Percentiles rank a stretch among this genome's conserved stretches.
Conservation (phyloP, 2,113 vertebrate species). For the Corapipo altera region DNA sequence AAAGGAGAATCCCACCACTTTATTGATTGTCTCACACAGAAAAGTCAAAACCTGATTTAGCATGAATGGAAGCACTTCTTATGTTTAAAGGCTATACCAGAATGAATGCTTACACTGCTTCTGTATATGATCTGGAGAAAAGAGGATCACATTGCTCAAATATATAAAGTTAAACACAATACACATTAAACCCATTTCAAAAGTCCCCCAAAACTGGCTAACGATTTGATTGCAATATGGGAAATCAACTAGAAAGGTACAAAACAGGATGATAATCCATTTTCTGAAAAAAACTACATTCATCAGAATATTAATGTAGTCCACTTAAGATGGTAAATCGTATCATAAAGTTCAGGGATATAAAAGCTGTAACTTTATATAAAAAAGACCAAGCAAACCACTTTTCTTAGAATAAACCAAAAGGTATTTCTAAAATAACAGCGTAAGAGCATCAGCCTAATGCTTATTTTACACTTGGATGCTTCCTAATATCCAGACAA, state of each 20-base stretch:
- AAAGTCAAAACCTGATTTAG: slow-evolving; percentile 29
- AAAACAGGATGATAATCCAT: background rate
- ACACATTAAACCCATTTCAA: background rate
- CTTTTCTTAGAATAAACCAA: background rate
- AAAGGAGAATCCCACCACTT: slow-evolving; percentile 22
- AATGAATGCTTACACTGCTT: background rate
- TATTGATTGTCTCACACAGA: background rate
- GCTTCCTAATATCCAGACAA: slow-evolving; percentile 44
- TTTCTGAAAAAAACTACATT: background rate
- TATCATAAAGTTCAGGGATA: background rate
- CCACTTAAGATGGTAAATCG: background rate
- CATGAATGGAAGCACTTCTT: background rate
- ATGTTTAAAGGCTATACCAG: background rate
- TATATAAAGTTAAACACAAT: background rate
- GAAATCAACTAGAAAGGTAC: background rate
- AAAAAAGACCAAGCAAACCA: background rate
- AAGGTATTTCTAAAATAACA: slow-evolving; percentile 41
- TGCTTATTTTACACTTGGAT: slow-evolving; percentile 50
- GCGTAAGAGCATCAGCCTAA: slow-evolving; percentile 5
- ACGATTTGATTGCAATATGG: background rate
- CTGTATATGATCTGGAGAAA: background rate
- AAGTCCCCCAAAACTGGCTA: background rate
- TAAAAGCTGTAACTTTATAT: background rate
- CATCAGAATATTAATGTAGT: background rate
- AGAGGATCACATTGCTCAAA: background rate